Evolutionary conservation across 2,888 invertebrate genomes (phyloP), one percentile per base, ranked within the genome.

Genomic region (Clepsis dumicolana): DNA sequence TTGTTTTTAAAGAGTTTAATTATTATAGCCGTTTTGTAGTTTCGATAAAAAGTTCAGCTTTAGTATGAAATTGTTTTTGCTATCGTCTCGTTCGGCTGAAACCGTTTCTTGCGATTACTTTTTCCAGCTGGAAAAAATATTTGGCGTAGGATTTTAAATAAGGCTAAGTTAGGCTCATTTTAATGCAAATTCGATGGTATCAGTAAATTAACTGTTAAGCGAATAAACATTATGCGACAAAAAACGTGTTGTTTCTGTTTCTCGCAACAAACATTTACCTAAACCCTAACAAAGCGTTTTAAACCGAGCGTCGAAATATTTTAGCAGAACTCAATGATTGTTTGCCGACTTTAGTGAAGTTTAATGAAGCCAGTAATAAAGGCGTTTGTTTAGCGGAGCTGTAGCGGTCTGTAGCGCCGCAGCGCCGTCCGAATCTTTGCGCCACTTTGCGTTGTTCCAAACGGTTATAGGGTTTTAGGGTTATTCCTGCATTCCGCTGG

Each of bases 391-490:
- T 38, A 14, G 52, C 25, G 25, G 56, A 32, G 41, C 24, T 32
- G 38, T 57, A 52, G 52, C 25, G 52, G 52, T 27, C 52, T 27
- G 52, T 52, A 52, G 4, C 25, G 21, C 10, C 48, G 48, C 48
- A 21, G 52, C 52, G 52, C 21, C 21, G 38, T 41, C 38, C 52
- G 59, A 27, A 65, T 53, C 29, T 52, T 65, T 29, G 52, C 50
- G 38, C 12, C 50, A 59, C 59, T 59, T 59, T 65, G 41, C 60
- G 60, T 61, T 54, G 54, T 60, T 65, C 44, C 29, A 14, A 65
- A 65, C 53, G 60, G 65, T 65, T 65, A 59, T 56, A 50, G 32
- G 32, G 53, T 52, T 65, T 65, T 41, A 65, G 53, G 52, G 65
- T 65, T 65, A 65, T 65, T 65, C 52, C 29, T 38, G 38, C 60